Evolutionary conservation across 2,888 invertebrate species (phyloP), one percentile per base, ranked within the genome.

Genomic region (Colostygia pectinataria): DNA sequence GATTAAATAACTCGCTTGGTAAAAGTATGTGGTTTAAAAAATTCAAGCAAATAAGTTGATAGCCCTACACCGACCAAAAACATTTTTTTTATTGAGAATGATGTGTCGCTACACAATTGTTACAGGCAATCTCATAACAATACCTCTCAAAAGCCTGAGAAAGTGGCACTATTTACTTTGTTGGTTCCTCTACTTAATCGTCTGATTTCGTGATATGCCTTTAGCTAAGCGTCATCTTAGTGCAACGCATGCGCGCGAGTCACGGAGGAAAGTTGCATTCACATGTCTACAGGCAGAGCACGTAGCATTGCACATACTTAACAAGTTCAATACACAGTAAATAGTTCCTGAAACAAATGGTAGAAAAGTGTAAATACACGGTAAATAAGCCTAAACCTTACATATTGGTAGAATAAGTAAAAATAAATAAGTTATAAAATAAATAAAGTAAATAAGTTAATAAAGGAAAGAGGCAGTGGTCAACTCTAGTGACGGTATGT

Each of bases 261-360:
- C 55, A 48, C 50, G 49, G 46, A 55, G 38, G 46, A 59, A 55
- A 57, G 59, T 53, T 39, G 57, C 49, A 53, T 31, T 44, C 28
- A 23, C 29, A 37, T 38, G 34, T 32, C 38, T 29, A 15, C 6
- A 48, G 32, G 13, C 36, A 28, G 38, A 34, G 34, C 46, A 52
- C 46, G 51, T 39, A 51, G 20, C 44, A 44, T 13, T 9, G 37
- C 32, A 27, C 31, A 20, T 51, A 36, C 34, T 44, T 44, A 27
- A 25, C 40, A 41, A 45, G 9, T 15, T 40, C 9, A 18, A n/a
- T n/a, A n/a, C n/a, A n/a, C n/a, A n/a, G n/a, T n/a, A n/a, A n/a
- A n/a, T n/a, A 38, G 10, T 28, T 18, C 24, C 10, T 10, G 27
- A 42, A 42, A 32, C 31, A 13, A 23, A 32, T n/a, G 2, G n/a